Conservation (phyloP, 2,113 vertebrate genomes). For the Gallinago media region DNA sequence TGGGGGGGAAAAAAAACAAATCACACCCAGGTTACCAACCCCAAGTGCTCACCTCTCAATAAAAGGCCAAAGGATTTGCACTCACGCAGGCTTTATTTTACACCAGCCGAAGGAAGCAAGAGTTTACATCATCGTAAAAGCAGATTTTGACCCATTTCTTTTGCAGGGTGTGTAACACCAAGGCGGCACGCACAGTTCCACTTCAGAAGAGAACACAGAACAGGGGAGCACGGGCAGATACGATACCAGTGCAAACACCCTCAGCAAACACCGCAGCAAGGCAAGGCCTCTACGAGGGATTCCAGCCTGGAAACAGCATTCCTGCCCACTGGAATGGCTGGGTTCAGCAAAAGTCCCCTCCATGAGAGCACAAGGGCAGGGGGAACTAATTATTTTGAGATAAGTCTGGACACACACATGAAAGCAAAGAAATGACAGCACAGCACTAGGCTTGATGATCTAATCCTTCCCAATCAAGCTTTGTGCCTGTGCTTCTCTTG, state of each 20-base stretch:
- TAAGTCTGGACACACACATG: not conserved
- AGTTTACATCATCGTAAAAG: not conserved
- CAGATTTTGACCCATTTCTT: not conserved
- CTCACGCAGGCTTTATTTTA: not conserved
- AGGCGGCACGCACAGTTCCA: fast-evolving
- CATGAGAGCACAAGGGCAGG: fast-evolving
- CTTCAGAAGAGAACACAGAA: not conserved
- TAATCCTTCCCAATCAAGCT: not conserved
- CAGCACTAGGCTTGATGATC: not conserved
- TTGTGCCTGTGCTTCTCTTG: not conserved
- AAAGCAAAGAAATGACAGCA: not conserved
- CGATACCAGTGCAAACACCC: not conserved
- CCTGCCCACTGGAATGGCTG: fast-evolving
- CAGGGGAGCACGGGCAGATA: not conserved
- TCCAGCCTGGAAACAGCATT: not conserved
- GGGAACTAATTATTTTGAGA: not conserved
- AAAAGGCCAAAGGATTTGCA: not conserved
- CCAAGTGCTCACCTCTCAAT: not conserved
- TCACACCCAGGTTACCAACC: not conserved
- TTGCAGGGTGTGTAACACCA: fast-evolving
- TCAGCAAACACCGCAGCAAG: not conserved
- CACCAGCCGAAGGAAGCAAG: not conserved
- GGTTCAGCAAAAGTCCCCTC: not conserved
- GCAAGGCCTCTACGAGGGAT: fast-evolving
- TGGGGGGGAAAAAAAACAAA: not conserved